These are phyloP conservation scores for Sisor rabdophorus DNA, from an alignment of 2,113 vertebrate genomes.

Conservation along the genomic window DNA sequence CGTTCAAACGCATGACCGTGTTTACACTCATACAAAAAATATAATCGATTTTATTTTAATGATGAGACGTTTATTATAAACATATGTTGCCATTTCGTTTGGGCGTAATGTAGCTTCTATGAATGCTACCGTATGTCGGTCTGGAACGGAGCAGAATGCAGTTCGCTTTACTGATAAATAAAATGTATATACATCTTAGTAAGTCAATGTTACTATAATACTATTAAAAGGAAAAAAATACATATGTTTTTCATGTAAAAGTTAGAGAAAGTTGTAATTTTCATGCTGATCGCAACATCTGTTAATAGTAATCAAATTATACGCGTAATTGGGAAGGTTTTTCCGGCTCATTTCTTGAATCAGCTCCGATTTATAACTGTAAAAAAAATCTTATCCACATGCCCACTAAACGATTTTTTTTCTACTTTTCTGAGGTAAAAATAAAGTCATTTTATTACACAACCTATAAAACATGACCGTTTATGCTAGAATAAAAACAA, in stretches of 20 bases:
- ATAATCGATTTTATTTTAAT: constrained; percentile 24
- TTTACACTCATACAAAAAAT: constrained; percentile 20
- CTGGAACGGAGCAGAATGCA: not conserved
- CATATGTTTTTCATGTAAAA: not conserved
- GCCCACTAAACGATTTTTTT: constrained; percentile 5
- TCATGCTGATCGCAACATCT: constrained; percentile 4
- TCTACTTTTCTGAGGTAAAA: not conserved
- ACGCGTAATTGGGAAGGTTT: constrained; percentile 13
- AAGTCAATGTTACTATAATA: not conserved
- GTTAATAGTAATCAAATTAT: constrained; percentile 29
- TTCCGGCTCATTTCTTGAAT: not conserved
- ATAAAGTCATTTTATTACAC: not conserved
- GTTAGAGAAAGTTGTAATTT: not conserved
- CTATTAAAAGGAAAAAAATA: not conserved
- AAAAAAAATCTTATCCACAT: not conserved
- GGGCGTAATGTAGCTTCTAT: constrained; percentile 40
- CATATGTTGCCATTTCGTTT: constrained; percentile 54
- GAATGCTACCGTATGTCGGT: constrained; percentile 43
- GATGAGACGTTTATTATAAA: constrained; percentile 39
- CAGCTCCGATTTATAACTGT: not conserved
- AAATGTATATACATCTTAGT: not conserved
- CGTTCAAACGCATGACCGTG: constrained; percentile 5
- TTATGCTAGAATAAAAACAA: not conserved
- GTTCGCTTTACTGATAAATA: not conserved
- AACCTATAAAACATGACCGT: not conserved